These are phyloP conservation scores for Salvelinus alpinus DNA, from an alignment of 2,113 vertebrate species.

Conservation along the genomic window DNA sequence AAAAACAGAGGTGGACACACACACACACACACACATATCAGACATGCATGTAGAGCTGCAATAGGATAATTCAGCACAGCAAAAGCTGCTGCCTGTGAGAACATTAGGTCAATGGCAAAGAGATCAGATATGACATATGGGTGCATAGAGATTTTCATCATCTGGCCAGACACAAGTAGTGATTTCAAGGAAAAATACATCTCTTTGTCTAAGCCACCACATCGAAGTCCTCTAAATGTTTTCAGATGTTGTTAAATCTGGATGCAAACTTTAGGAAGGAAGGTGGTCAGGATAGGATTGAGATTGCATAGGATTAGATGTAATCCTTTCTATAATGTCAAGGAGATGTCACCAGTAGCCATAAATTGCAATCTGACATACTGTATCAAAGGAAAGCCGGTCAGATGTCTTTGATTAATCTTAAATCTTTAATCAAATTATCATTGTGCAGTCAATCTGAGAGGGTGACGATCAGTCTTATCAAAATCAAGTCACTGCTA, in stretches of 20 bases:
- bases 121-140: conserved; percentile 35
- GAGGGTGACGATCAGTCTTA: too few species aligned
- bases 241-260: conserved; percentile 52
- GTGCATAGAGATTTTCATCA: conserved; percentile 29
- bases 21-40: background rate
- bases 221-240: conserved; percentile 11
- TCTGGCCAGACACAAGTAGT: conserved; percentile 23
- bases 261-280: conserved; percentile 33
- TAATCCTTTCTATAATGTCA: conserved; percentile 61
- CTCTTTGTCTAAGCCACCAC: conserved; percentile 32
- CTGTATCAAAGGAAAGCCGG: conserved; percentile 23
- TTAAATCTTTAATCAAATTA: background rate
- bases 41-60: background rate
- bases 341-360: conserved; percentile 35
- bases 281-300: conserved; percentile 31
- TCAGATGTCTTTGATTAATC: conserved; percentile 30
- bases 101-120: conserved; percentile 29
- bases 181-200: conserved; percentile 39
- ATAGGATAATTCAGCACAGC: background rate
- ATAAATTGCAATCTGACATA: conserved; percentile 6
- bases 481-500: too few species aligned
- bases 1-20: too few species aligned
- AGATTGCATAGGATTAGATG: conserved; percentile 53
- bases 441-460: background rate
- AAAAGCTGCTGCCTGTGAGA: conserved; percentile 18